Evolutionary conservation across 2,888 invertebrate species (phyloP), one percentile per base, ranked within the genome.

Genomic region (Odontocolon sp.): DNA sequence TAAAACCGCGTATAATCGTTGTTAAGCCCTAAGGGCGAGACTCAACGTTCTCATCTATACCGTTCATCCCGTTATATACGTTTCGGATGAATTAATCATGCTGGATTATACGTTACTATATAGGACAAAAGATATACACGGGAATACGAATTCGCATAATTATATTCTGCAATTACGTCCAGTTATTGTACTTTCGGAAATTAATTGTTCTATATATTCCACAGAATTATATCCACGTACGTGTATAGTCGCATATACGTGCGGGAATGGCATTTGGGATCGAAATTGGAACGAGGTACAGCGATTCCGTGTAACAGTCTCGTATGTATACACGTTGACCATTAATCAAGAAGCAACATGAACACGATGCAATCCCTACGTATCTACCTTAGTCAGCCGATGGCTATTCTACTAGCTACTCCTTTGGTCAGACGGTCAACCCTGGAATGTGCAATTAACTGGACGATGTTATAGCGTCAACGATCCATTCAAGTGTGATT

Each of bases 271-370:
- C 26, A 26, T 47, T 8, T 18, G 21, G 18, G 63, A 47, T 45
- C 18, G 36, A 31, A 28, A 63, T 11, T 23, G 18, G 36, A 56
- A 18, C 57, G 26, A 36, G 26, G n/a, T 18, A 14, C n/a, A n/a
- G 56, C 42, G 54, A 56, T 64, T 56, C 36, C 21, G 33, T 36
- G 38, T 16, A 16, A 14, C 59, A 59, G 59, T 14, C 59, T 70
- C 11, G 33, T 26, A 45, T 16, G 23, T 63, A 8, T 47, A 56
- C 56, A 8, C 56, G 23, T 11, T 56, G 5, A 28, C 33, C 36
- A 70, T 75, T 70, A 69, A 69, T 75, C 75, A 70, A 66, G 69
- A 26, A 42, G 75, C 40, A 57, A 70, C 64, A 59, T 66, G 18
- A 75, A 66, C 63, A 68, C 74, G 68, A 57, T 52, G 64, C 69